Evolutionary conservation across 2,888 invertebrate genomes (phyloP).

Genomic region (Podotricha telesiphe): DNA sequence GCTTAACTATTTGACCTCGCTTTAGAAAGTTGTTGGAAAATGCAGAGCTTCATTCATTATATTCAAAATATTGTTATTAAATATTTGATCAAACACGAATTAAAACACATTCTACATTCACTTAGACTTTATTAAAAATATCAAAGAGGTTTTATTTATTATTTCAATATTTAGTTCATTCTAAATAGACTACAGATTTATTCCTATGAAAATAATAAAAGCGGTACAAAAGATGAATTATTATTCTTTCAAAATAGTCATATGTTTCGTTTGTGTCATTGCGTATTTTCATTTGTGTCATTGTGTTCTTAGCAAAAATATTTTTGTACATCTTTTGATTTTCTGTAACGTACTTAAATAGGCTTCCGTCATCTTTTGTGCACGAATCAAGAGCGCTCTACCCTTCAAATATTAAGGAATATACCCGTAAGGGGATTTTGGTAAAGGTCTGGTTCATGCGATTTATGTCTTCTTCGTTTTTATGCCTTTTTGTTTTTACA

Average conservation of each 20-base stretch:
- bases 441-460: conserved; percentile 1
- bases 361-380: conserved; percentile 12
- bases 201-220: neutral
- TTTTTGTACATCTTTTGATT: conserved; percentile 22
- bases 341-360: conserved; percentile 25
- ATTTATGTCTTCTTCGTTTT: neutral
- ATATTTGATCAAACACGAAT: conserved; percentile 3
- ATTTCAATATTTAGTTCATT: neutral
- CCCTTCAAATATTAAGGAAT: conserved; percentile 14
- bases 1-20: neutral
- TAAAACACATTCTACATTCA: conserved; percentile 3
- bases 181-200: neutral
- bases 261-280: conserved; percentile 6
- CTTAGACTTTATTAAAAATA: neutral
- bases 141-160: neutral
- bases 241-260: conserved; percentile 22
- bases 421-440: neutral
- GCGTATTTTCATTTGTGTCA: neutral
- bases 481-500: neutral
- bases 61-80: conserved; percentile 3
- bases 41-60: neutral
- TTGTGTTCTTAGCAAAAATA: conserved; percentile 17
- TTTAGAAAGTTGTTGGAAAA: conserved; percentile 1
- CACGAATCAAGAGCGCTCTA: conserved; percentile 5
- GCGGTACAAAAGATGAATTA: neutral